phyloP scores from a whole-genome alignment of 2,113 vertebrate genomes.

The Chaenocephalus aceratus region DNA sequence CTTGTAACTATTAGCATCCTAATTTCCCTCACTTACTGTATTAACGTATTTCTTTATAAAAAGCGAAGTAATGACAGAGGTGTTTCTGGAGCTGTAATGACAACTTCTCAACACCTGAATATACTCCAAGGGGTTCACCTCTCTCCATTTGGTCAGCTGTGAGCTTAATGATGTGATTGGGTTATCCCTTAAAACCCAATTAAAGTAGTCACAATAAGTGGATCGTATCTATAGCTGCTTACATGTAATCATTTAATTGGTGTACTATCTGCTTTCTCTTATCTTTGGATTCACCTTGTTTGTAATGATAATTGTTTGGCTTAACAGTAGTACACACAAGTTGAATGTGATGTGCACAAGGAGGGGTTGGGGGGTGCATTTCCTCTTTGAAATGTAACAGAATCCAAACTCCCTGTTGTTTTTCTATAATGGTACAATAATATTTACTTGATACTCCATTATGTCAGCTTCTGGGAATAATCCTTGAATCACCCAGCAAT shows the following conservation, averaged over 20 bases:
- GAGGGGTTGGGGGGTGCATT: not conserved
- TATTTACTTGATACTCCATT: no score
- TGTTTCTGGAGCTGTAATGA: conserved; percentile 31
- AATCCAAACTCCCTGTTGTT: not conserved
- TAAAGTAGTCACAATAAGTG: conserved; percentile 27
- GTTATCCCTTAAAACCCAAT: conserved; percentile 45
- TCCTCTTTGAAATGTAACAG: not conserved
- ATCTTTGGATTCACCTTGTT: conserved; percentile 12
- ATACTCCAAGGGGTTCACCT: conserved; percentile 7
- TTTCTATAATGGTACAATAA: not conserved
- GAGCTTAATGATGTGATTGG: conserved; percentile 15
- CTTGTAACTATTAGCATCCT: conserved; percentile 50
- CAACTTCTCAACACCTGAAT: conserved; percentile 7
- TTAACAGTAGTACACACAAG: conserved; percentile 2
- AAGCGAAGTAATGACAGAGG: conserved; percentile 50
- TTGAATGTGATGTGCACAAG: not conserved
- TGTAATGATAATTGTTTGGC: not conserved
- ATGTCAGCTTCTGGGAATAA: no score
- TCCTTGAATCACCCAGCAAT: no score
- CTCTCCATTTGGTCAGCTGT: conserved; percentile 1
- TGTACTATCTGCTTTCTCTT: conserved; percentile 2
- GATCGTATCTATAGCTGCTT: not conserved
- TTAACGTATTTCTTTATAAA: conserved; percentile 59
- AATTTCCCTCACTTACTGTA: conserved; percentile 43
- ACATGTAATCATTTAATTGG: conserved; percentile 26